Evolutionary conservation across 2,888 invertebrate species (phyloP), one percentile per base, ranked within the genome.

Genomic region (Sabatieria punctata): DNA sequence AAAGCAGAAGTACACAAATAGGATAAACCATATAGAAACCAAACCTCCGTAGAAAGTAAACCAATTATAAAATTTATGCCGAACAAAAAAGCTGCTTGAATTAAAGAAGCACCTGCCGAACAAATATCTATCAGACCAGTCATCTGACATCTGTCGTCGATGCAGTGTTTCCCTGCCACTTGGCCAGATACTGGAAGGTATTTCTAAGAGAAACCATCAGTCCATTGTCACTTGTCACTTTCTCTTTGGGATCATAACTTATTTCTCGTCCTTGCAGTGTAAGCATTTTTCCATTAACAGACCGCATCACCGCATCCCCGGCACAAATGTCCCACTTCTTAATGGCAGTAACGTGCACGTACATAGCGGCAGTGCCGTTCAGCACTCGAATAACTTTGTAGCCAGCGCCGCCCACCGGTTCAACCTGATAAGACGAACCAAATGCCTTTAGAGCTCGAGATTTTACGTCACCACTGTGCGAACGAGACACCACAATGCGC

Each of bases 301-400:
- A 74, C 49, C 77, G 77, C 22, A 86, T 65, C 51, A 86, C 77
- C 6, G 85, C 85, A 68, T 85, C 73, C 4, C 91, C 91, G 1
- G 95, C 89, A 60, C 95, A 97, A 22, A 93, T 76, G 63, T 97
- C 95, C 97, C 97, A 97, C 65, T 97, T 97, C 64, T 95, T 95
- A 37, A 97, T 95, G 22, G 76, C 75, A 1, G 91, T 93, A 4
- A 78, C 76, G 62, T 97, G 97, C 8, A 93, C 70, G 64, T 97
- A 97, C 0, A 84, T 78, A 54, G 85, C 83, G 0, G 79, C 86
- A 46, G 80, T 79, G 26, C 84, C 83, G 51, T 77, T 78, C 1
- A 83, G 77, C 0, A 97, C 78, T 61, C 85, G 78, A 22, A 83
- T 52, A 18, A 58, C 53, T 49, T 65, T 65, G 50, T 66, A 66